Conservation (phyloP, 1,140 invertebrate species). For the Chironomus striatipennis region DNA sequence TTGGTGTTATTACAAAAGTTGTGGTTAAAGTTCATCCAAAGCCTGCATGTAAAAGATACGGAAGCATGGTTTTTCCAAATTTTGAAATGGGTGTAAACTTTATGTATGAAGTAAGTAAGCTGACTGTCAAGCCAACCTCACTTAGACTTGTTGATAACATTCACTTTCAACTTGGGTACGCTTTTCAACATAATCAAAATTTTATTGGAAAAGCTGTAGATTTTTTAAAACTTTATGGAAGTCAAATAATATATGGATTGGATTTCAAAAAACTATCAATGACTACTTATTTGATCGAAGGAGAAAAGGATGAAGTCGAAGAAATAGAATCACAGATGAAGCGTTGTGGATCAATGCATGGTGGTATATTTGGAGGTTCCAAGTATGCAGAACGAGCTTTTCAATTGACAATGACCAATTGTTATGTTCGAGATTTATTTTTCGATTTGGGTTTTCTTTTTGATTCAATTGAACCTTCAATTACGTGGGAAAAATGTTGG, state of each 20-base stretch:
- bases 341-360: neutral
- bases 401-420: neutral
- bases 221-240: no score
- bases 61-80: slow-evolving; percentile 59
- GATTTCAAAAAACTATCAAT: neutral
- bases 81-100: slow-evolving; percentile 40
- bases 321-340: neutral
- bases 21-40: slow-evolving; percentile 60
- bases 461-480: neutral
- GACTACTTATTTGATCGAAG: neutral
- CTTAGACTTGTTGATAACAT: neutral
- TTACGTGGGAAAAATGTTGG: neutral
- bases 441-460: slow-evolving; percentile 3
- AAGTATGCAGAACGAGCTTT: slow-evolving; percentile 12
- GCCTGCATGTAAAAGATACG: slow-evolving; percentile 53
- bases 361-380: neutral
- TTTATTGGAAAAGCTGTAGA: neutral
- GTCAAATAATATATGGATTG: no score
- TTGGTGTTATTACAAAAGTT: slow-evolving; percentile 63
- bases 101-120: neutral
- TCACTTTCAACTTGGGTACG: neutral
- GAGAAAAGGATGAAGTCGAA: neutral
- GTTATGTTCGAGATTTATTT: slow-evolving; percentile 5
- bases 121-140: neutral
- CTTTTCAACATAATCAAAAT: neutral